These are phyloP conservation scores for Helicoverpa zea DNA, from an alignment of 1,140 invertebrate species.

Conservation along the genomic window DNA sequence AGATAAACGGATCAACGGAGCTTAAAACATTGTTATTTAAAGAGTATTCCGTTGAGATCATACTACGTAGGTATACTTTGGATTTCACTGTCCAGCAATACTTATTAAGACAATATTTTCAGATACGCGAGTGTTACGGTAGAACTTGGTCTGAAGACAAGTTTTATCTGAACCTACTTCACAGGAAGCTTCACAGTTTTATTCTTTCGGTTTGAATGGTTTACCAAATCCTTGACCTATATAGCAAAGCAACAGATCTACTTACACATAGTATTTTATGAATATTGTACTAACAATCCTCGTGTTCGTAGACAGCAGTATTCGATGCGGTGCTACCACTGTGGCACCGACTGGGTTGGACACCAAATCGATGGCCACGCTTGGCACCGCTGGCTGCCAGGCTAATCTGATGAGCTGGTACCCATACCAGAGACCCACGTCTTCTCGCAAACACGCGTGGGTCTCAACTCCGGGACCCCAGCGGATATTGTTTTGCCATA, in stretches of 20 bases:
- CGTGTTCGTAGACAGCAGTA: slow-evolving; percentile 52
- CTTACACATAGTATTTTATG: neutral
- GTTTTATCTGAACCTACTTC: too few relatives aligned
- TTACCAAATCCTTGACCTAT: neutral
- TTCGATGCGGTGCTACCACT: slow-evolving; percentile 63
- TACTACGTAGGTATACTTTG: too few relatives aligned
- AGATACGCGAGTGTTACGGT: too few relatives aligned
- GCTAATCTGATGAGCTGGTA: slow-evolving; percentile 75
- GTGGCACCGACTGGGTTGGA: slow-evolving; percentile 52
- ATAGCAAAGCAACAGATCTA: neutral
- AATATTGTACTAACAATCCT: slow-evolving; percentile 61
- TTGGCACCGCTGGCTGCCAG: slow-evolving; percentile 66
- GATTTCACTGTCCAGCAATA: too few relatives aligned
- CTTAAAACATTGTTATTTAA: neutral
- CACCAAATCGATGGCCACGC: slow-evolving; percentile 64
- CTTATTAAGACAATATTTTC: too few relatives aligned
- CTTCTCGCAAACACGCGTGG: slow-evolving; percentile 70
- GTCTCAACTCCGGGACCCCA: slow-evolving; percentile 87
- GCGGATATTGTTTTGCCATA: slow-evolving; percentile 80
- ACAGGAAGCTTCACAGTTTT: too few relatives aligned
- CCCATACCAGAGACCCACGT: slow-evolving; percentile 86
- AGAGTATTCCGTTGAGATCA: too few relatives aligned
- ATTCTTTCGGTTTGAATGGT: too few relatives aligned
- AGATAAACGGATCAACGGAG: neutral
- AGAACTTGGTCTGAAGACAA: too few relatives aligned